Conservation (phyloP, 2,797 vertebrate species). For the Anas bahamensis region DNA sequence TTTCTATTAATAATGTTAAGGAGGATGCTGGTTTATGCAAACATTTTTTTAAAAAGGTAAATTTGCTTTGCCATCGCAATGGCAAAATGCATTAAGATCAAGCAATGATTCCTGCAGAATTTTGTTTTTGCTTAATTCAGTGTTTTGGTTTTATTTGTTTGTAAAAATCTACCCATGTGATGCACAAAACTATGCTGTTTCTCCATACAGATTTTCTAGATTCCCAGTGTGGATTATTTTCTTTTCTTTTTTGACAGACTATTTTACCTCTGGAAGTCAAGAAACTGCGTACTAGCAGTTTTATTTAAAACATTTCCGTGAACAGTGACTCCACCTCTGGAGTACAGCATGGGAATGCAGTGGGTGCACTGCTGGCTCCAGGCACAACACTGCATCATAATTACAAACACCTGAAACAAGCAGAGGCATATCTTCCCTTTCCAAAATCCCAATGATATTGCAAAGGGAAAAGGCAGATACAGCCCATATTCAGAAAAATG, state of each 20-base stretch:
- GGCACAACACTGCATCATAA: not conserved
- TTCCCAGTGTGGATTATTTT: not conserved
- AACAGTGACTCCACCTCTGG: not conserved
- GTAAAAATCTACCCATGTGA: not conserved
- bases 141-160: not conserved
- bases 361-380: not conserved
- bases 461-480: not conserved
- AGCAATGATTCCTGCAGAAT: not conserved
- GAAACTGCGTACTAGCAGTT: not conserved
- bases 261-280: not conserved
- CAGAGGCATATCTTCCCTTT: not conserved
- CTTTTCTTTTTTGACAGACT: not conserved
- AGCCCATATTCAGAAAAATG: not conserved
- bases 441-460: not conserved
- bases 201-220: not conserved
- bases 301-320: fast-evolving
- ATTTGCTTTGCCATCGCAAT: not conserved
- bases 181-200: not conserved
- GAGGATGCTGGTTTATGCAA: not conserved
- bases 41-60: not conserved
- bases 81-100: not conserved
- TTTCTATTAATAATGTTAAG: not conserved
- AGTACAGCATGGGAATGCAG: constrained; percentile 34
- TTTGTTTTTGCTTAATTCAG: not conserved
- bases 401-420: not conserved